These are phyloP conservation scores for Tetrao urogallus DNA, from an alignment of 2,113 vertebrate genomes.

Conservation along the genomic window DNA sequence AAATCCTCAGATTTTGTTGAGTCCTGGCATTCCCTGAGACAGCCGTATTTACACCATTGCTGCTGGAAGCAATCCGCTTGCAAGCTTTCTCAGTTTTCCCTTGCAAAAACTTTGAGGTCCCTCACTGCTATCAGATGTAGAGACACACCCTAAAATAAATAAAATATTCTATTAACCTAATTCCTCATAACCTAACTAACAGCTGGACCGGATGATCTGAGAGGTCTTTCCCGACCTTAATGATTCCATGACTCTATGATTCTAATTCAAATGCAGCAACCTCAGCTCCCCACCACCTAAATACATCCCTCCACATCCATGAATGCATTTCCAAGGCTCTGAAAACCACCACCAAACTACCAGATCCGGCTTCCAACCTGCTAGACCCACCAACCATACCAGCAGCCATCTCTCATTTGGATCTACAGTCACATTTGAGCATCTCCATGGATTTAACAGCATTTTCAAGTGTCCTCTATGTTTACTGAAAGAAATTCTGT, in stretches of 20 bases:
- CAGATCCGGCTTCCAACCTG: neutral
- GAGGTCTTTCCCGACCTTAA: too few relatives aligned
- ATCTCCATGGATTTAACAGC: neutral
- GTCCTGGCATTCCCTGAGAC: constrained; percentile 39
- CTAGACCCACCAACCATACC: neutral
- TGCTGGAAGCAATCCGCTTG: constrained; percentile 64
- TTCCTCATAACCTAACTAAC: neutral
- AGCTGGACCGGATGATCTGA: too few relatives aligned
- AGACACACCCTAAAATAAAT: neutral
- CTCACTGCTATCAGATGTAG: constrained; percentile 18
- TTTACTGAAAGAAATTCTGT: neutral
- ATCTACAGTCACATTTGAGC: neutral
- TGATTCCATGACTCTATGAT: too few relatives aligned
- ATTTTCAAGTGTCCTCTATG: neutral
- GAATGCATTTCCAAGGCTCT: neutral
- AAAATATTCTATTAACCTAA: neutral
- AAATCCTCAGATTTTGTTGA: constrained; percentile 39
- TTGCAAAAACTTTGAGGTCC: constrained; percentile 57
- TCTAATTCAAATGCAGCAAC: neutral
- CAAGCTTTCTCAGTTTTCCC: constrained; percentile 43
- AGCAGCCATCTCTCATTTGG: neutral
- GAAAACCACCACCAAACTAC: neutral
- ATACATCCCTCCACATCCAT: neutral
- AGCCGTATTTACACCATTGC: constrained; percentile 57
- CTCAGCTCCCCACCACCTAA: neutral